Evolutionary conservation across 2,797 vertebrate species (phyloP).

Genomic region (Girardinus metallicus): DNA sequence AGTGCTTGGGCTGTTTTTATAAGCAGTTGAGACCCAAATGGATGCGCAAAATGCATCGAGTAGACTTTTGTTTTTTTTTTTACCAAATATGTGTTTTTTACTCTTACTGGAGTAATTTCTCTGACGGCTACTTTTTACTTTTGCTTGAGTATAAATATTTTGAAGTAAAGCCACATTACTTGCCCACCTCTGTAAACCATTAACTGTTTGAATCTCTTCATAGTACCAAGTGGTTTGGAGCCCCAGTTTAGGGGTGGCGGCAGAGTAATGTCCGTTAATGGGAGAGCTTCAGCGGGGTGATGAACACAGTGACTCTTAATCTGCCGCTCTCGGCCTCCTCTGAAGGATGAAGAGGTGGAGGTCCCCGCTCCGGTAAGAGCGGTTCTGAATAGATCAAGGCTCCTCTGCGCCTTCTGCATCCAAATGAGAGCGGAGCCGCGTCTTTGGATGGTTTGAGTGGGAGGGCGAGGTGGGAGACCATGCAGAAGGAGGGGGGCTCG

Average conservation of each 20-base stretch:
- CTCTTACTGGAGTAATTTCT: too few relatives aligned
- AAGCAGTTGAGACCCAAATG: too few relatives aligned
- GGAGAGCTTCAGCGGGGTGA: slow-evolving; percentile 61
- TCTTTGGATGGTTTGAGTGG: slow-evolving; percentile 64
- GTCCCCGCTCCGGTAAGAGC: slow-evolving; percentile 61
- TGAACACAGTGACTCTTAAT: slow-evolving; percentile 74
- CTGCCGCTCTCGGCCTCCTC: slow-evolving; percentile 51
- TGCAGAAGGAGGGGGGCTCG: slow-evolving; percentile 41
- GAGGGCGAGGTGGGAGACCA: slow-evolving; percentile 50
- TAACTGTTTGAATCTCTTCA: too few relatives aligned
- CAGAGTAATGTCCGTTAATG: slow-evolving; percentile 69
- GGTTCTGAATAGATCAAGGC: slow-evolving; percentile 67
- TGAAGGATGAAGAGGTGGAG: slow-evolving; percentile 54
- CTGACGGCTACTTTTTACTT: too few relatives aligned
- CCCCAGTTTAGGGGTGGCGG: slow-evolving; percentile 54
- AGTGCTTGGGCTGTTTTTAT: too few relatives aligned
- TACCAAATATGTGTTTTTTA: too few relatives aligned
- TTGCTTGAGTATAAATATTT: too few relatives aligned
- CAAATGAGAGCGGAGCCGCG: slow-evolving; percentile 56
- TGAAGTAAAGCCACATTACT: too few relatives aligned
- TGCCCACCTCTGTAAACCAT: too few relatives aligned
- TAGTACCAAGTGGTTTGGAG: slow-evolving; percentile 34
- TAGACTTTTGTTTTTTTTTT: too few relatives aligned
- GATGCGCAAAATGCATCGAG: too few relatives aligned
- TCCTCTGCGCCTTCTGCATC: slow-evolving; percentile 63